phyloP scores from a whole-genome alignment of 1,140 invertebrate genomes.

The Brachionus koreanus region DNA sequence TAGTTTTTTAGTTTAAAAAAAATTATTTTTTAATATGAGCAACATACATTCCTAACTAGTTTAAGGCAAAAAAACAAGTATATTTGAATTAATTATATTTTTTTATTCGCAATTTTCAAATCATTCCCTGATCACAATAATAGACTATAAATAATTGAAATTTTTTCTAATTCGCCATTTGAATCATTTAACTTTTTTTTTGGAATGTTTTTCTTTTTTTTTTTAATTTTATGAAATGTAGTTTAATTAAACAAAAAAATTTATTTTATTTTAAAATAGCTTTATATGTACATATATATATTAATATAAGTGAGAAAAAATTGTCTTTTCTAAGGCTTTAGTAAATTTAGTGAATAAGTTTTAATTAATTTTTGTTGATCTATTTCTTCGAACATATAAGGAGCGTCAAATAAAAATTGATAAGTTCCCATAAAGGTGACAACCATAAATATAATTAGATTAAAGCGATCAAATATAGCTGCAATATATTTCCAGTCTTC shows the following conservation, averaged over 20 bases:
- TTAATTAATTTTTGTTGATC: slow-evolving; percentile 24
- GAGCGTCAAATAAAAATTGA: slow-evolving; percentile 27
- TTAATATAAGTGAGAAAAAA: not conserved
- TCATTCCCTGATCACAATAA: no score
- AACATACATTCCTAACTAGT: no score
- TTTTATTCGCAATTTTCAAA: not conserved
- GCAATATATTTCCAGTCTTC: slow-evolving; percentile 60
- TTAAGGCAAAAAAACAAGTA: no score
- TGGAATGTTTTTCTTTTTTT: no score
- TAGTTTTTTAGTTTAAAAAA: no score
- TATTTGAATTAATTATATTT: not conserved
- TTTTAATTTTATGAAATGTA: no score
- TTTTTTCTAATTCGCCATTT: not conserved
- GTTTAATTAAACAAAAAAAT: no score
- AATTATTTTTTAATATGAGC: no score
- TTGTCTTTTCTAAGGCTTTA: not conserved
- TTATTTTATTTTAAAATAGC: no score
- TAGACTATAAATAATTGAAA: not conserved
- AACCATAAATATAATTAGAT: slow-evolving; percentile 58
- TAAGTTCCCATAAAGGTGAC: slow-evolving; percentile 57
- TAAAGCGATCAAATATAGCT: slow-evolving; percentile 58
- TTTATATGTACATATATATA: no score
- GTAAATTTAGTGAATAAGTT: slow-evolving; percentile 14
- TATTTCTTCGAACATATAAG: not conserved
- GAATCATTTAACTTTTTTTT: not conserved